Evolutionary conservation across 2,113 vertebrate genomes (phyloP), one percentile per base, ranked within the genome.

Genomic region (Callopanchax toddi): DNA sequence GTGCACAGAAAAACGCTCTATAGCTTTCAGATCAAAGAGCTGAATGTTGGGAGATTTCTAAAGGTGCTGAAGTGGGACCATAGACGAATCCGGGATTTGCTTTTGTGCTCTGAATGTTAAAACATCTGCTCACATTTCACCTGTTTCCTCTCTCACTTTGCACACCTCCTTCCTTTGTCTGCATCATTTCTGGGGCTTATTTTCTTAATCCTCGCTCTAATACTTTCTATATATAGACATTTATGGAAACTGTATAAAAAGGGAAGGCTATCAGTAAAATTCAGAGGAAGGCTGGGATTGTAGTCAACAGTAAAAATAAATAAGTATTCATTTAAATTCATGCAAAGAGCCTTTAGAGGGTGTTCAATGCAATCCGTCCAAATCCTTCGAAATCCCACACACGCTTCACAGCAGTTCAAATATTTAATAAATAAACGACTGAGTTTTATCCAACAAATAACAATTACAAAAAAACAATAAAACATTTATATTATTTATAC

Each of bases 1-100:
- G 55, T 34, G 23, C 43, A 36, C 11, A 50, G 20, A 53, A 64
- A 74, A 59, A 67, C 54, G 52, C 23, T 58, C n/a, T 52, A 7
- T 36, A 54, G 61, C 49, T 44, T 36, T 25, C 22, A 74, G 65
- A 79, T 79, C 43, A 76, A 74, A 81, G 50, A 61, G 45, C 56
- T 62, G 40, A 20, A 23, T 58, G 61, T 54, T 48, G 62, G 32
- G 40, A 52, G 59, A 65, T 23, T 46, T 71, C 55, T 49, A 23
- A 67, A 52, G 57, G 36, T 57, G 23, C 20, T 42, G 29, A 21
- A 53, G 42, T 9, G n/a, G 4, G 34, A 44, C 12, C 36, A 50
- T 3, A 23, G 25, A 61, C 59, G 61, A 49, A 39, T 58, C 4
- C 23, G 22, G 32, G 25, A 36, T 76, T 12, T 52, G 56, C 54